phyloP scores from a whole-genome alignment of 2,888 invertebrate genomes.

The Pimpla rufipes region DNA sequence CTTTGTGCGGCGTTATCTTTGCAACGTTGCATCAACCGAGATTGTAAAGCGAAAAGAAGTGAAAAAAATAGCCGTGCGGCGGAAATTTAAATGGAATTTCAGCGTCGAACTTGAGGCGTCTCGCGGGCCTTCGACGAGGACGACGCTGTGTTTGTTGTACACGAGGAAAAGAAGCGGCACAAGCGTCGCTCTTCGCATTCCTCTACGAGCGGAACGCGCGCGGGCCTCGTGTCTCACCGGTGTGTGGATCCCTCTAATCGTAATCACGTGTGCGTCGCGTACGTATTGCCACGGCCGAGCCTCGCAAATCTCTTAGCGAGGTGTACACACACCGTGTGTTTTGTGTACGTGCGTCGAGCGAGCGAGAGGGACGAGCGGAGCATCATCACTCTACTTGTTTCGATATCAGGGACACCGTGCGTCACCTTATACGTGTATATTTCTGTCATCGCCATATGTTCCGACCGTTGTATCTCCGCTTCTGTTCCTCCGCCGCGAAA shows the following conservation, averaged over 20 bases:
- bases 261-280: conserved; percentile 35
- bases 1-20: conserved; percentile 11
- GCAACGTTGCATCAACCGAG: neutral
- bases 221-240: conserved; percentile 2
- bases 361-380: conserved; percentile 31
- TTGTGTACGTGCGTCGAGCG: conserved; percentile 18
- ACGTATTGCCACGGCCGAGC: conserved; percentile 4
- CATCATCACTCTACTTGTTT: conserved; percentile 60
- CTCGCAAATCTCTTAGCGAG: conserved; percentile 18
- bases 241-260: conserved; percentile 62
- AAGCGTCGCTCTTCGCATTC: conserved; percentile 28
- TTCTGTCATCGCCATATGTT: conserved; percentile 65
- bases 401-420: conserved; percentile 66
- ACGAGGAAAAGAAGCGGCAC: conserved; percentile 9
- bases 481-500: conserved; percentile 10
- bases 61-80: too few relatives aligned
- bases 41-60: neutral
- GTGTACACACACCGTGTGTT: neutral
- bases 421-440: conserved; percentile 62
- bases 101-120: conserved; percentile 10
- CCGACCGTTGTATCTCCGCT: conserved; percentile 18
- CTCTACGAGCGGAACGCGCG: neutral
- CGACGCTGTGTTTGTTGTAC: neutral
- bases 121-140: neutral
- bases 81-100: conserved; percentile 8